Conservation (phyloP, 2,797 vertebrate species). For the Nyctibius grandis region DNA sequence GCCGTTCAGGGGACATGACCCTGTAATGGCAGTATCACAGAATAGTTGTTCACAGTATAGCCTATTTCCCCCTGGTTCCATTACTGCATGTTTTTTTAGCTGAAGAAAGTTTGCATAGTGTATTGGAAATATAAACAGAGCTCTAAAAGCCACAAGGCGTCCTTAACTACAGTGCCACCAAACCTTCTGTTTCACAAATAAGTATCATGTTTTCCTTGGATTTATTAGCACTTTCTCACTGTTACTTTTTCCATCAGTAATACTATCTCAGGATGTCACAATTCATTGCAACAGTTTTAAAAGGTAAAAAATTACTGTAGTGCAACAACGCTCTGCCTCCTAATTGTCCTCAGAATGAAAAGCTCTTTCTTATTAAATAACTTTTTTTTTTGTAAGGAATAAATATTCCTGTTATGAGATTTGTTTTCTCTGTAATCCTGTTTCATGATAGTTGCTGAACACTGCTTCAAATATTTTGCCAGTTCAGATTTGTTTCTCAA, state of each 20-base stretch:
- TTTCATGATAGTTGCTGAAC: constrained; percentile 38
- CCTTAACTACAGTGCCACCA: constrained; percentile 27
- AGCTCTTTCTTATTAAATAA: background rate
- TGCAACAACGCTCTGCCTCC: background rate
- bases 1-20: background rate
- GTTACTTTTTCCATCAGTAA: constrained; percentile 42
- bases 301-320: background rate
- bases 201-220: constrained; percentile 37
- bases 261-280: constrained; percentile 11
- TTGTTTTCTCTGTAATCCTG: constrained; percentile 23
- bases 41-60: background rate
- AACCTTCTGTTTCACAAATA: constrained; percentile 30
- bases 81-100: background rate
- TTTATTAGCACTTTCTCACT: constrained; percentile 34
- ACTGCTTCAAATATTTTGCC: constrained; percentile 14
- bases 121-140: constrained; percentile 56
- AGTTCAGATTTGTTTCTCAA: constrained; percentile 50
- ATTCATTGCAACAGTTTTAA: background rate
- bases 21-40: background rate
- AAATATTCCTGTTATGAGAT: background rate
- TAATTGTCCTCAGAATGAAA: constrained; percentile 2
- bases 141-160: background rate
- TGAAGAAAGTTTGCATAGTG: constrained; percentile 23
- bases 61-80: background rate
- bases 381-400: background rate